These are phyloP conservation scores for Gymnothorax javanicus DNA, from an alignment of 2,797 vertebrate genomes.

Conservation along the genomic window DNA sequence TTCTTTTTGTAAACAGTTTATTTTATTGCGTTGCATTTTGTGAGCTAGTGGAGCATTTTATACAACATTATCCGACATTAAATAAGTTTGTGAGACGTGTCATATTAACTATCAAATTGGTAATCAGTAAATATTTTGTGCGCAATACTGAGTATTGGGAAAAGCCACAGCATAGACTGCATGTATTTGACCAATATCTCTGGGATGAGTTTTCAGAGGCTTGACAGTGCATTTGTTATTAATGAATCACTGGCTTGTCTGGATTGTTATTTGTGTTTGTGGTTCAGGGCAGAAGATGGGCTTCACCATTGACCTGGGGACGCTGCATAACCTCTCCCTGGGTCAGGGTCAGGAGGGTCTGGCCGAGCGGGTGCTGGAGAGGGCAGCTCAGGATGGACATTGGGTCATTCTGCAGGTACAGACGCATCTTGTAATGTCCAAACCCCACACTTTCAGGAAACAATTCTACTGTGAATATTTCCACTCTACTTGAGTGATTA, in stretches of 20 bases:
- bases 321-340: slow-evolving; percentile 79
- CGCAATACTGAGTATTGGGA: background rate
- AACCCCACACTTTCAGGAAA: background rate
- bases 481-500: background rate
- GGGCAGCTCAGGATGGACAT: slow-evolving; percentile 70
- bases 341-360: slow-evolving; percentile 80
- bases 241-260: background rate
- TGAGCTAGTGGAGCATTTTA: slow-evolving; percentile 5
- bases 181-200: background rate
- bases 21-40: background rate
- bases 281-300: slow-evolving; percentile 78
- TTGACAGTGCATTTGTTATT: background rate
- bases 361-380: slow-evolving; percentile 70
- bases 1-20: background rate
- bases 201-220: background rate
- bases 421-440: background rate
- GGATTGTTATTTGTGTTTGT: slow-evolving; percentile 14
- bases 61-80: background rate
- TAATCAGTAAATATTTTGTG: background rate
- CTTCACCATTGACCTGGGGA: slow-evolving; percentile 76
- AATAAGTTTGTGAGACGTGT: background rate
- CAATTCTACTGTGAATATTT: background rate
- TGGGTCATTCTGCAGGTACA: slow-evolving; percentile 82
- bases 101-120: background rate
- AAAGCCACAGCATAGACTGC: background rate